Percentiles rank a stretch among this genome's conserved stretches.
Conservation (phyloP, 2,113 vertebrate genomes). For the Galemys pyrenaicus region DNA sequence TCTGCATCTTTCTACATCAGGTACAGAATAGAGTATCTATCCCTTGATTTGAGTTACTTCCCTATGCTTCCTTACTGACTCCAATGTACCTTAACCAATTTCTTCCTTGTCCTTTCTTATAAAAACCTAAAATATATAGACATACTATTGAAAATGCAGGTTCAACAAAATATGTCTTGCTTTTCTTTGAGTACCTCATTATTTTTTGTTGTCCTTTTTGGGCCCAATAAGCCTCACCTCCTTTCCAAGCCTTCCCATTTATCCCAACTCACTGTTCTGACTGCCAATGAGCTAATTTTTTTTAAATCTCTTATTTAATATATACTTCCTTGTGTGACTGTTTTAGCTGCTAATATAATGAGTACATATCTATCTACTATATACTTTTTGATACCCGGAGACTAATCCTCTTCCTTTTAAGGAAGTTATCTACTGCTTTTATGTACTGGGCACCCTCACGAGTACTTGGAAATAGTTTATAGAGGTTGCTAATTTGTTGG, state of each 20-base stretch:
- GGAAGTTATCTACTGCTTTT: not conserved
- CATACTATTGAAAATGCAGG: constrained; percentile 6
- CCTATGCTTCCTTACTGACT: not conserved
- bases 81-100: not conserved
- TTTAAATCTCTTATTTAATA: not conserved
- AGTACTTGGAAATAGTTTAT: not conserved
- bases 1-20: not conserved
- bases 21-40: not conserved
- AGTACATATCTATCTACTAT: not conserved
- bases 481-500: not conserved
- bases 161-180: not conserved
- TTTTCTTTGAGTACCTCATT: not conserved
- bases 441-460: not conserved
- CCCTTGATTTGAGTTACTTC: not conserved
- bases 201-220: not conserved
- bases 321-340: not conserved
- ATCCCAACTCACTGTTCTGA: not conserved
- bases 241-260: constrained; percentile 1
- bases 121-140: not conserved
- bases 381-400: constrained; percentile 17
- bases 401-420: not conserved
- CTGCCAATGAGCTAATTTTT: not conserved
- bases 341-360: not conserved
- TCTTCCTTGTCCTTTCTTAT: not conserved
- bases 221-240: not conserved